A percentile compares a stretch with the other conserved stretches of the same genome.
Evolutionary conservation across 53 echinoderm and acorn worm genomes (phyloP).

Genomic region (Temnopleurus reevesii): DNA sequence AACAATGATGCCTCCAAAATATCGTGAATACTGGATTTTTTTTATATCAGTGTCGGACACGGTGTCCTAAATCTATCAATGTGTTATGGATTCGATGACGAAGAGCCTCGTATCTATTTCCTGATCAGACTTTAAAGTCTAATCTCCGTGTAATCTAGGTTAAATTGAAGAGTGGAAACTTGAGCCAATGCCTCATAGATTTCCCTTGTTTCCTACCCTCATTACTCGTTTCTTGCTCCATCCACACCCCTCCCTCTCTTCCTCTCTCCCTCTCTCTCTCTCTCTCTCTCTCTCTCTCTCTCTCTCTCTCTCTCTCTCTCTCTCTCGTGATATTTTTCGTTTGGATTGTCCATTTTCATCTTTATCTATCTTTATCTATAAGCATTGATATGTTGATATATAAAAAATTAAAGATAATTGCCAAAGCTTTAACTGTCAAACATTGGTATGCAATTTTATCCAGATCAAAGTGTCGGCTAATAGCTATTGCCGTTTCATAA

Average conservation of each 20-base stretch:
- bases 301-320: background rate
- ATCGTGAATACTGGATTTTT: too few relatives aligned
- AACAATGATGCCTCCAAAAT: too few relatives aligned
- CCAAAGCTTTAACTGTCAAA: too few relatives aligned
- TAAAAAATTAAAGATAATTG: too few relatives aligned
- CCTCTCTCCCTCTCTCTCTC: background rate
- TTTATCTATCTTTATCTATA: too few relatives aligned
- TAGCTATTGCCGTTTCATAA: too few relatives aligned
- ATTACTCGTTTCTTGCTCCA: background rate
- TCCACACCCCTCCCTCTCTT: background rate
- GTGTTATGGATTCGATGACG: constrained; percentile 1
- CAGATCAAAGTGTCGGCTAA: too few relatives aligned
- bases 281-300: background rate
- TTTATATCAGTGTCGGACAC: too few relatives aligned
- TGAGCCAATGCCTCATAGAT: background rate
- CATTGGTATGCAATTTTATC: too few relatives aligned
- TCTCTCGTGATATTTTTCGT: background rate
- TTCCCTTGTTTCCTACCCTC: background rate
- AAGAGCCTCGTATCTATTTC: background rate
- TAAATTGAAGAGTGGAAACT: constrained; percentile 1
- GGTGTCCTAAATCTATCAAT: background rate
- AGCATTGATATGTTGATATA: too few relatives aligned
- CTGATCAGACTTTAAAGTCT: background rate
- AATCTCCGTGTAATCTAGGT: background rate
- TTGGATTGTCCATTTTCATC: background rate